Evolutionary conservation across 2,113 vertebrate genomes (phyloP).

Genomic region (Potamarius usumacintae): DNA sequence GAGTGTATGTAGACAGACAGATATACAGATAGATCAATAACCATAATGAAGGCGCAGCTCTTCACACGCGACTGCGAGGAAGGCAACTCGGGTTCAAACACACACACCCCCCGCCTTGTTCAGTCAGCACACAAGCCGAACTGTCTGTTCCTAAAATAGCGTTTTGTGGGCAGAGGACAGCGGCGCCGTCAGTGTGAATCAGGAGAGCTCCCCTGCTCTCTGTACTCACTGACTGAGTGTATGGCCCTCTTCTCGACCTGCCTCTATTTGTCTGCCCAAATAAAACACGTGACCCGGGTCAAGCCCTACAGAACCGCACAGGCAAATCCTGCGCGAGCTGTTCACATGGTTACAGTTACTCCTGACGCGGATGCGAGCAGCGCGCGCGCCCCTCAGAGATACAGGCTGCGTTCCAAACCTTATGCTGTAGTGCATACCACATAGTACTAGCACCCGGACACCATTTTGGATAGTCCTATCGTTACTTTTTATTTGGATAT

Average conservation of each 20-base stretch:
- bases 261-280: conserved; percentile 9
- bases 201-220: background rate
- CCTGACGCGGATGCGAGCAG: conserved; percentile 43
- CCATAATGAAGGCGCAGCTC: background rate
- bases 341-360: conserved; percentile 46
- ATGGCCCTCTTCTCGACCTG: conserved; percentile 14
- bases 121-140: conserved; percentile 35
- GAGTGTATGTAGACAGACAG: background rate
- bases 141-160: conserved; percentile 27
- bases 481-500: background rate
- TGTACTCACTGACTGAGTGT: background rate
- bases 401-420: conserved; percentile 18
- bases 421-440: background rate
- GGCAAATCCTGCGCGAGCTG: background rate
- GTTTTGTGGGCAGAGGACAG: conserved; percentile 37
- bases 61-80: background rate
- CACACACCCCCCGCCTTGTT: background rate
- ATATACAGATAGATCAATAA: background rate
- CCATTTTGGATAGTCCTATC: background rate
- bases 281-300: conserved; percentile 48
- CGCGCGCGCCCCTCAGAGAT: conserved; percentile 32
- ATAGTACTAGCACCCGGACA: background rate
- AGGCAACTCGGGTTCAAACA: background rate
- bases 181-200: conserved; percentile 27
- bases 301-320: conserved; percentile 11